These are phyloP conservation scores for Drosophila quinaria DNA, from an alignment of 2,888 invertebrate genomes.

Conservation along the genomic window DNA sequence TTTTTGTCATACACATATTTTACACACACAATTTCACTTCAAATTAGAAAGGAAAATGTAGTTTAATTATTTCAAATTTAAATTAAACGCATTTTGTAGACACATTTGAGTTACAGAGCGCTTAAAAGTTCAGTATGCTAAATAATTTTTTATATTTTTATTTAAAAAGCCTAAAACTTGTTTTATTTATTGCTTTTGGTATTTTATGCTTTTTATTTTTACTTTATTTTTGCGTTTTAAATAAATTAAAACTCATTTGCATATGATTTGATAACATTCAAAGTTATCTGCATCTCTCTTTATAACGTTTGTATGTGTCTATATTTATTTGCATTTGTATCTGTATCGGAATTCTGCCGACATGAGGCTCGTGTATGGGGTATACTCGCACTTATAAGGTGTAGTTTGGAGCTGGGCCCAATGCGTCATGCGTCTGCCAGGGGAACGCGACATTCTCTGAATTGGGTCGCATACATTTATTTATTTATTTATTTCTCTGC, in stretches of 20 bases:
- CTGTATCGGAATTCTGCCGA: conserved; percentile 10
- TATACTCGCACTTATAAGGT: conserved; percentile 15
- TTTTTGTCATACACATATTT: neutral
- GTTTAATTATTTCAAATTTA: neutral
- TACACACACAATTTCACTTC: neutral
- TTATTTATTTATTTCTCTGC: conserved; percentile 46
- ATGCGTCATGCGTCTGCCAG: conserved; percentile 51
- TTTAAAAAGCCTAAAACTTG: conserved; percentile 53
- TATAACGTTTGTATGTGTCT: neutral
- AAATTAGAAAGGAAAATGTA: neutral
- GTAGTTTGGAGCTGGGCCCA: conserved; percentile 19
- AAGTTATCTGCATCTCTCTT: conserved; percentile 1
- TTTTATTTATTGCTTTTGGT: conserved; percentile 44
- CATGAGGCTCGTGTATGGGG: conserved; percentile 1
- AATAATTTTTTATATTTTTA: conserved; percentile 29
- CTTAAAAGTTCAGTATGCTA: conserved; percentile 2
- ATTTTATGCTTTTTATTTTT: conserved; percentile 36
- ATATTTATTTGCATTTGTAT: conserved; percentile 17
- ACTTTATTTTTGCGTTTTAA: conserved; percentile 55
- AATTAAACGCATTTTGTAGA: neutral
- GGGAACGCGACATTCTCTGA: conserved; percentile 50
- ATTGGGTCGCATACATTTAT: conserved; percentile 73
- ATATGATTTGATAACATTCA: conserved; percentile 74
- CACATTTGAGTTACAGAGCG: neutral
- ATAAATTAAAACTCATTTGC: conserved; percentile 65